Conservation (phyloP, 2,797 vertebrate species). For the Epinephelus awoara region DNA sequence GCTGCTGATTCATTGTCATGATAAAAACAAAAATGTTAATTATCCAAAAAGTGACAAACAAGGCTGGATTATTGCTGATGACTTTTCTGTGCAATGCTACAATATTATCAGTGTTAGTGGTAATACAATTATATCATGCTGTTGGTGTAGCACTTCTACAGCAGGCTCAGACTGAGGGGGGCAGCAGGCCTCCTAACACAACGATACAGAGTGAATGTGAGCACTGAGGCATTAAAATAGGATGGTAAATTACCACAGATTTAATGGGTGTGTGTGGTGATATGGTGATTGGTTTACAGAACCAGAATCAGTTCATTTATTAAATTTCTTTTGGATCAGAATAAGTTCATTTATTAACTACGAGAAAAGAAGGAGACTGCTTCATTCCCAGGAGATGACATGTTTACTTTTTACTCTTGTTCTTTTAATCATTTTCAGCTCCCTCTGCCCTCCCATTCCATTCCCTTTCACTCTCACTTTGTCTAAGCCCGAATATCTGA, state of each 20-base stretch:
- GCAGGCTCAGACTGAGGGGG: conserved; percentile 7
- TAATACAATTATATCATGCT: background rate
- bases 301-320: conserved; percentile 1
- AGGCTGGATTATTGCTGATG: background rate
- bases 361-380: background rate
- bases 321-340: conserved; percentile 5
- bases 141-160: background rate
- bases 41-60: background rate
- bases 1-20: no score
- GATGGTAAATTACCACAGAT: conserved; percentile 9
- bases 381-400: background rate
- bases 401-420: background rate
- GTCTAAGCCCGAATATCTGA: conserved; percentile 9
- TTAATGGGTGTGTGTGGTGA: background rate
- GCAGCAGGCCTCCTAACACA: background rate
- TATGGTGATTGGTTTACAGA: background rate
- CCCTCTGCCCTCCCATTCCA: background rate
- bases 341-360: background rate
- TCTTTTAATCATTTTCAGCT: background rate
- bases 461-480: background rate
- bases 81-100: background rate
- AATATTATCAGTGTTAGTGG: background rate
- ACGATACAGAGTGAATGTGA: background rate
- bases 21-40: background rate
- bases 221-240: background rate